Base-by-base conservation (phyloP, 2,888 invertebrate genomes). In the Chironomus riparius region DNA sequence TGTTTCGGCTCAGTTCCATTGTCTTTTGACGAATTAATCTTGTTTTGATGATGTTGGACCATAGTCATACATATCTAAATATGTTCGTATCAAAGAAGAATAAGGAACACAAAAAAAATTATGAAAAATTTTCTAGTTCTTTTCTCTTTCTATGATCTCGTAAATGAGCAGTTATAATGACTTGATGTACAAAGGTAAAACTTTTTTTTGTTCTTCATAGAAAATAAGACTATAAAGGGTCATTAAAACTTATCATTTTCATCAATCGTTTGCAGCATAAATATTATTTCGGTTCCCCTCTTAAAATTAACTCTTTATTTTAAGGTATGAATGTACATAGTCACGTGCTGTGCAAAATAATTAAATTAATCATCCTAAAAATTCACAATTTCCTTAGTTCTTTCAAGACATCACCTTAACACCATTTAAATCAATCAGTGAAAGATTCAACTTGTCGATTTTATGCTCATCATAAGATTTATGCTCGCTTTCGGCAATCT, bases 21-120 rank as follows among this genome's bases (percentile, higher is more conserved):
- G 71, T 71, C 72, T 72, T 72, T 65, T 74, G 74, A 68, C 15
- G 48, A 74, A 74, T 74, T 74, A 74, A 74, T 74, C 74, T 74
- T 68, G 74, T 74, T 74, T 74, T 74, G 74, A 74, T 74, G 74
- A 74, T 62, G 74, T 62, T 13, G 47, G 48, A 56, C 56, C 56
- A 56, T 56, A 56, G 56, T 18, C 18, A 56, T 65, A 10, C 2
- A 10, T 38, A 38, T 38, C 10, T 38, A 65, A 65, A 65, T 24
- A 65, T 65, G 7, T 62, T 12, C 48, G 48, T 47, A 21, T 12
- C 28, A 47, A 74, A 68, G 47, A 47, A 68, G 47, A 62, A 47
- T 12, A 62, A 68, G 38, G 68, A 68, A 22, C n/a, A n/a, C 3
- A 38, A 38, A 38, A 38, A 38, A 28, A n/a, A n/a, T n/a, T 38